Conservation (phyloP, 2,797 vertebrate genomes). For the Oophaga sylvatica region DNA sequence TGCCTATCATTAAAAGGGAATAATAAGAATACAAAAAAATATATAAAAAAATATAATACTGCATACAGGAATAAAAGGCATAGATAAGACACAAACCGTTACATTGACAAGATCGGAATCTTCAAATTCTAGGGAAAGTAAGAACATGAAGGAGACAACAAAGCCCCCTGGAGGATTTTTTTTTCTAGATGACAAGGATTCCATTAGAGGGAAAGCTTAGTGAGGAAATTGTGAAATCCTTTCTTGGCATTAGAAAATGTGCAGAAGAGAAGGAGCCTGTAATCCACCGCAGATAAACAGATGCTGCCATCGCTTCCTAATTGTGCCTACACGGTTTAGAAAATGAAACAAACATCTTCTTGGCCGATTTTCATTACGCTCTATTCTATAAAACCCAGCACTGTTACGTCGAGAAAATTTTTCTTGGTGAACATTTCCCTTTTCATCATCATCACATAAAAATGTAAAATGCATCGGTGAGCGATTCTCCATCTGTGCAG, state of each 20-base stretch:
- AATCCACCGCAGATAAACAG: constrained; percentile 10
- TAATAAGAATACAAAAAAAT: too few species aligned
- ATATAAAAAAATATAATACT: neutral
- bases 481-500: neutral
- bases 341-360: neutral
- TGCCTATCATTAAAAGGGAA: too few species aligned
- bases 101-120: neutral
- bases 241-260: constrained; percentile 3
- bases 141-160: neutral
- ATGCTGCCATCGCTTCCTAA: neutral
- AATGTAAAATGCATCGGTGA: neutral
- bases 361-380: neutral
- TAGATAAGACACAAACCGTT: neutral
- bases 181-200: neutral
- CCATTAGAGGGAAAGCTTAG: neutral
- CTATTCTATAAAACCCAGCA: neutral
- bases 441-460: neutral
- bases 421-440: neutral
- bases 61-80: neutral
- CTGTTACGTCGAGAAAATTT: neutral
- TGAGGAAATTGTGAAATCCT: neutral
- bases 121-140: neutral
- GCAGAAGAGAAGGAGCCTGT: neutral
- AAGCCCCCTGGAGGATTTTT: neutral
- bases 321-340: neutral